These are phyloP conservation scores for Odobenus rosmarus DNA, from an alignment of 2,113 vertebrate species.

Conservation along the genomic window DNA sequence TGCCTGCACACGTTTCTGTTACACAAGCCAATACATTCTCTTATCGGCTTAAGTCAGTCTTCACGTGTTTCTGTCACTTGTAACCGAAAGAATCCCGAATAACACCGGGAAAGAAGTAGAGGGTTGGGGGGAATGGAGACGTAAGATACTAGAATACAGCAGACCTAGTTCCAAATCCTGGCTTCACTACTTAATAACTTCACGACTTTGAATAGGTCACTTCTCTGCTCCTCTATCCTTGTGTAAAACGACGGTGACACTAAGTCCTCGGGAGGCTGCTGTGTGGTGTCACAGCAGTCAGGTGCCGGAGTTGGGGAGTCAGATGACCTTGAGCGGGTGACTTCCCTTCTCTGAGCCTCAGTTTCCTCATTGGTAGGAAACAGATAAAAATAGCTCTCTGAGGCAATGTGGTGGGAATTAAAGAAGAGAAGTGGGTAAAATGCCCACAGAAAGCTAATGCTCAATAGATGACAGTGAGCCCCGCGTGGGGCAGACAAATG, in stretches of 20 bases:
- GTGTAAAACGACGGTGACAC: not conserved
- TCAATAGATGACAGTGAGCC: not conserved
- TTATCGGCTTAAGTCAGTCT: not conserved
- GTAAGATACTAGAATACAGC: not conserved
- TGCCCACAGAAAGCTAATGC: not conserved
- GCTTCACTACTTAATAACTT: not conserved
- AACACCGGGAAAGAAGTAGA: not conserved
- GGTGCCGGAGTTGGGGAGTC: not conserved
- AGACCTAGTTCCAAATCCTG: not conserved
- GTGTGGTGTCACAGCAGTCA: not conserved
- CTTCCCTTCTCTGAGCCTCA: not conserved
- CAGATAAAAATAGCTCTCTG: not conserved
- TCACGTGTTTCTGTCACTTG: not conserved
- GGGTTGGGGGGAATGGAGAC: not conserved
- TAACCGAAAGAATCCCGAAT: not conserved
- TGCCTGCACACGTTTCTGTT: not conserved
- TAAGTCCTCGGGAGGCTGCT: not conserved
- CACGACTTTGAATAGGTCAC: not conserved
- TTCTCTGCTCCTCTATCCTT: not conserved
- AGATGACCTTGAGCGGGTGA: not conserved
- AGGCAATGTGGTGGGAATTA: not conserved
- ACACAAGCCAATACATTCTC: not conserved
- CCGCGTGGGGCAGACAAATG: fast-evolving
- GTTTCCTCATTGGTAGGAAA: not conserved
- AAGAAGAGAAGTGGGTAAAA: not conserved